Conservation (phyloP, 92 coral and sea anemone species). For the Hydrozoanthus gracilis region DNA sequence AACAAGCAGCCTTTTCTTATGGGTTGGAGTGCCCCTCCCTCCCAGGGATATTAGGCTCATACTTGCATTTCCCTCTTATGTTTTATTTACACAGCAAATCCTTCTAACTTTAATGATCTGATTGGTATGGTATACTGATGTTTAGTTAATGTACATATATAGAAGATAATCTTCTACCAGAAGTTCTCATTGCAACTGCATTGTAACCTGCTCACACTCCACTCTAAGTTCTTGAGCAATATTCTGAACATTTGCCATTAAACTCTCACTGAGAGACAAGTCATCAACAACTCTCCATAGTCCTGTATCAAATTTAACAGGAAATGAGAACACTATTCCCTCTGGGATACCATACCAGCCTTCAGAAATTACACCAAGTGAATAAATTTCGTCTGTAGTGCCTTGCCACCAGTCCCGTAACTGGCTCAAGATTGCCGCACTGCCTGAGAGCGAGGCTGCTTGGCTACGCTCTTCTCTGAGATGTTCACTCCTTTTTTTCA, state of each 20-base stretch:
- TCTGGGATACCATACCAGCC: slow-evolving; percentile 96
- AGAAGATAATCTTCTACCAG: background rate
- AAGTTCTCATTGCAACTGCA: slow-evolving; percentile 5
- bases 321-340: slow-evolving; percentile 88
- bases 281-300: slow-evolving; percentile 85
- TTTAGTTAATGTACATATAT: too few species aligned
- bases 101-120: too few species aligned
- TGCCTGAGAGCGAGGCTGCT: slow-evolving; percentile 70
- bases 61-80: too few species aligned
- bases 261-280: slow-evolving; percentile 66
- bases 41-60: too few species aligned
- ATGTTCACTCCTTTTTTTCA: slow-evolving; percentile 64
- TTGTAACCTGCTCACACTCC: slow-evolving; percentile 60
- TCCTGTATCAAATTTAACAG: slow-evolving; percentile 83
- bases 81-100: too few species aligned
- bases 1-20: too few species aligned
- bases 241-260: slow-evolving; percentile 59
- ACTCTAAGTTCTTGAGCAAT: slow-evolving; percentile 76
- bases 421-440: slow-evolving; percentile 79
- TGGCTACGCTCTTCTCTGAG: slow-evolving; percentile 37
- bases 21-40: too few species aligned
- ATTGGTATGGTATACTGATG: too few species aligned
- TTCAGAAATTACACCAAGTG: slow-evolving; percentile 87
- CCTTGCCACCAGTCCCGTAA: slow-evolving; percentile 83
- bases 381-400: slow-evolving; percentile 75